Conservation (phyloP, 2,797 vertebrate species). For the Parauchenoglanis punctatus region DNA sequence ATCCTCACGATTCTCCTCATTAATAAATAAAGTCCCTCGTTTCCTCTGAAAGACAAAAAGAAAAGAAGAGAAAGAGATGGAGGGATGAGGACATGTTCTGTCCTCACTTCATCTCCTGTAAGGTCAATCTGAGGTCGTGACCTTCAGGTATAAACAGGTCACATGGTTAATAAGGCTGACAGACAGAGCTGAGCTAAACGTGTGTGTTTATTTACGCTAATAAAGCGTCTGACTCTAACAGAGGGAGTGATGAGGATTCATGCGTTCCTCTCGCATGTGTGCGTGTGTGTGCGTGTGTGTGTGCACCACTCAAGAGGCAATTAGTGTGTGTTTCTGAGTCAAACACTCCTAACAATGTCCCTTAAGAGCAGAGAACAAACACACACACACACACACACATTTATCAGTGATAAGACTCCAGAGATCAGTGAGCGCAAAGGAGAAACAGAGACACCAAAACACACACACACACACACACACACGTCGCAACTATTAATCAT, state of each 20-base stretch:
- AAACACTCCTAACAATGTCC: conserved; percentile 65
- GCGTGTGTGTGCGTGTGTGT: conserved; percentile 33
- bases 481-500: not conserved
- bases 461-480: not conserved
- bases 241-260: not conserved
- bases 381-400: conserved; percentile 14
- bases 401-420: not conserved
- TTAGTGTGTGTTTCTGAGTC: conserved; percentile 61
- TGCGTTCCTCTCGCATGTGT: not conserved
- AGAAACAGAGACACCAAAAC: not conserved
- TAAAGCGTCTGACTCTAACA: not conserved
- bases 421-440: not conserved
- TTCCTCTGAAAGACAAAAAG: conserved; percentile 13
- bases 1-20: not conserved
- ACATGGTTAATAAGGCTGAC: not conserved
- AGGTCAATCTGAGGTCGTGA: not conserved
- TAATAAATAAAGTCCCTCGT: not conserved
- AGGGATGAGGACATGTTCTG: not conserved
- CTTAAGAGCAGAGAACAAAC: conserved; percentile 14
- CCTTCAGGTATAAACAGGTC: not conserved
- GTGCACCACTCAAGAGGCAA: conserved; percentile 51
- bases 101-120: not conserved
- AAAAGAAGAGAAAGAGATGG: not conserved
- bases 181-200: not conserved
- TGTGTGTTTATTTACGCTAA: not conserved